Conservation (phyloP, 2,888 invertebrate genomes). For the Eulithis testata region DNA sequence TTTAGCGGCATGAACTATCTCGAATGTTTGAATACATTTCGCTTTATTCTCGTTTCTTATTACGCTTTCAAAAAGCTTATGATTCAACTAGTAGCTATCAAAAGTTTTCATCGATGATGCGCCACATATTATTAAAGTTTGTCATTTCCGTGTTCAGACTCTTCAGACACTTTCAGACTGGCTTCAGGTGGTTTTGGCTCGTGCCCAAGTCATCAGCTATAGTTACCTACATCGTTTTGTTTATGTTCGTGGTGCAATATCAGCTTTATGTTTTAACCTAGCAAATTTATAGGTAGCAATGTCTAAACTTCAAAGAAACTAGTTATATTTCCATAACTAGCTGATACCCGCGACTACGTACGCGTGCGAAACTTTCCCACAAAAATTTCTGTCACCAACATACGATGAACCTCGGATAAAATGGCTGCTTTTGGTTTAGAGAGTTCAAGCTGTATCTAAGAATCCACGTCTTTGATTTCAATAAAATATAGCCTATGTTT, state of each 20-base stretch:
- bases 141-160: conserved; percentile 25
- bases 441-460: no score
- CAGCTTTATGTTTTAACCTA: conserved; percentile 8
- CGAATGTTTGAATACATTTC: no score
- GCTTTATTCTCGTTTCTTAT: not conserved
- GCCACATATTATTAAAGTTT: conserved; percentile 19
- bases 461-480: no score
- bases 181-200: conserved; percentile 30
- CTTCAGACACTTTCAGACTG: not conserved
- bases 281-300: conserved; percentile 8
- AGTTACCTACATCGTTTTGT: conserved; percentile 23
- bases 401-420: no score
- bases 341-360: no score
- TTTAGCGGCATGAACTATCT: no score
- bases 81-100: conserved; percentile 9
- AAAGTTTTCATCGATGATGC: conserved; percentile 21
- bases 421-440: no score
- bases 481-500: no score
- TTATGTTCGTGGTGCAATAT: conserved; percentile 26
- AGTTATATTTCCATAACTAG: no score
- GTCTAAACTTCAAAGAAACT: conserved; percentile 6
- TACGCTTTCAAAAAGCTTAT: not conserved
- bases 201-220: conserved; percentile 20
- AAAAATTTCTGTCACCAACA: no score
- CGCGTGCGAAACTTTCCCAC: no score